Evolutionary conservation across 2,797 vertebrate species (phyloP).

Genomic region (Esox masquinongy): DNA sequence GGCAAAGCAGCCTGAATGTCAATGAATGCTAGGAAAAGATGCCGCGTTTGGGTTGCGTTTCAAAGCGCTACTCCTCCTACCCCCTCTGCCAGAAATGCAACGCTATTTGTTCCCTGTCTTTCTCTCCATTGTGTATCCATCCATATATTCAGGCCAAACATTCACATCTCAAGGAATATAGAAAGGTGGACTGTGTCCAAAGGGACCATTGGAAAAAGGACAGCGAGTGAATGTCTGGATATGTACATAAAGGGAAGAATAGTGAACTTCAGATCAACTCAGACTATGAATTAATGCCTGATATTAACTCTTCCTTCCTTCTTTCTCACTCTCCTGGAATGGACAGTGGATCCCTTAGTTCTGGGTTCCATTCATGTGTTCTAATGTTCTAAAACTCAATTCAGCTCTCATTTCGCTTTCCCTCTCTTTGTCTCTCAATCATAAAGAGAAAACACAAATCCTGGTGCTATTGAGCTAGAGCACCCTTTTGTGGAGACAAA

Average conservation of each 20-base stretch:
- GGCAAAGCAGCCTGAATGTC: conserved; percentile 5
- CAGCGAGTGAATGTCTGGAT: not conserved
- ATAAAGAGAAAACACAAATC: conserved; percentile 32
- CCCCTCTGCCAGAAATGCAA: not conserved
- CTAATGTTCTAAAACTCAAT: conserved; percentile 6
- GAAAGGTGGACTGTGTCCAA: conserved; percentile 2
- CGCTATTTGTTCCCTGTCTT: conserved; percentile 15
- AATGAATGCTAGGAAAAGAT: not conserved
- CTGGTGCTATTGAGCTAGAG: conserved; percentile 72
- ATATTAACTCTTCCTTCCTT: conserved; percentile 19
- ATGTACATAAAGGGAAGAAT: not conserved
- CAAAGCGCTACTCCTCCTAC: not conserved
- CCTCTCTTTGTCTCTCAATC: not conserved
- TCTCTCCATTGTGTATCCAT: not conserved
- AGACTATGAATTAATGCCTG: conserved; percentile 15
- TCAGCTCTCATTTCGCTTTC: conserved; percentile 26
- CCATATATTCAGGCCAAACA: not conserved
- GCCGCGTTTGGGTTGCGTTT: not conserved
- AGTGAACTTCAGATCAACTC: not conserved
- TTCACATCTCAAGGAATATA: conserved; percentile 6
- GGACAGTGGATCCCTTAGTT: not conserved
- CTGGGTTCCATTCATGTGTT: not conserved
- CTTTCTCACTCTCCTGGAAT: conserved; percentile 25
- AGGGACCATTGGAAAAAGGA: not conserved
- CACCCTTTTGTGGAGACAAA: conserved; percentile 61